Evolutionary conservation across 1,140 invertebrate species (phyloP).

Genomic region (Calliphora vicina): DNA sequence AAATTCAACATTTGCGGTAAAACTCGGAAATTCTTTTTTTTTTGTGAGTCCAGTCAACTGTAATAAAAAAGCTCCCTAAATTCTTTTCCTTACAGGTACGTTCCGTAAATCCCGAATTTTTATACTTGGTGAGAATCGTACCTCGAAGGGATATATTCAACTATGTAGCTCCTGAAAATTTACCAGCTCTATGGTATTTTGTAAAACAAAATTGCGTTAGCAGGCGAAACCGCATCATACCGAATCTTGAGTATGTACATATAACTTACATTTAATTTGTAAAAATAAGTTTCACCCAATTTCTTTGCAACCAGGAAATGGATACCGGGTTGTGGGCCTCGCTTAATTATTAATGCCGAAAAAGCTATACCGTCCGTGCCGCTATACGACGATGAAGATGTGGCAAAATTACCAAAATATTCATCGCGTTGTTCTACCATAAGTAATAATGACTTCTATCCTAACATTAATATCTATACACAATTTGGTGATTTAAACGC

Average conservation of each 20-base stretch:
- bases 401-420: slow-evolving; percentile 50
- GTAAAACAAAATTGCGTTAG: slow-evolving; percentile 68
- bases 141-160: slow-evolving; percentile 64
- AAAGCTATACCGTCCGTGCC: slow-evolving; percentile 27
- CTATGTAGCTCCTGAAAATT: slow-evolving; percentile 63
- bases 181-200: slow-evolving; percentile 69
- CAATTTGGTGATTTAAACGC: slow-evolving; percentile 69
- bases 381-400: slow-evolving; percentile 64
- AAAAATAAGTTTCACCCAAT: neutral
- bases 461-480: slow-evolving; percentile 71
- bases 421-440: slow-evolving; percentile 50
- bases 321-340: slow-evolving; percentile 70
- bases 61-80: no score
- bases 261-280: neutral
- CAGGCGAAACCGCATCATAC: slow-evolving; percentile 68
- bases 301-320: slow-evolving; percentile 65
- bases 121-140: slow-evolving; percentile 68
- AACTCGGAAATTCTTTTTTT: no score
- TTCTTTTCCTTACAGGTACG: slow-evolving; percentile 36
- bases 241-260: slow-evolving; percentile 69
- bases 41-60: no score
- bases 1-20: no score
- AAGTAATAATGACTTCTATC: slow-evolving; percentile 56
- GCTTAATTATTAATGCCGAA: slow-evolving; percentile 65
- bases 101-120: slow-evolving; percentile 65